These are phyloP conservation scores for Mugil cephalus DNA, from an alignment of 2,113 vertebrate genomes.

Conservation along the genomic window DNA sequence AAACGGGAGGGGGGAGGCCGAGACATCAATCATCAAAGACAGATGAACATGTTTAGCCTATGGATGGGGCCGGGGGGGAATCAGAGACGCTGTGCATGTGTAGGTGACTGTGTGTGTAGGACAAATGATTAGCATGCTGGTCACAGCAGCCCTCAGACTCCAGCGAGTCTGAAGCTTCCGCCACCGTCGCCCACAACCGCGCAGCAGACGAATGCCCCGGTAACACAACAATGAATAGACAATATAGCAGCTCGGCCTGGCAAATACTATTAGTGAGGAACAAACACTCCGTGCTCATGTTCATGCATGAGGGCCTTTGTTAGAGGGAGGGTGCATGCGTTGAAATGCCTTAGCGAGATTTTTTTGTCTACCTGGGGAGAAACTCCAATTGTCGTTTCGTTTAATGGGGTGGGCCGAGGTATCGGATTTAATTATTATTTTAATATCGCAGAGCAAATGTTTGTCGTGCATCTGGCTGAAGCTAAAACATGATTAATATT, in stretches of 20 bases:
- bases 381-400: neutral
- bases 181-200: conserved; percentile 15
- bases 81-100: conserved; percentile 11
- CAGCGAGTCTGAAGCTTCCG: conserved; percentile 41
- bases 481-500: neutral
- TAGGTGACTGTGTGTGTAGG: conserved; percentile 24
- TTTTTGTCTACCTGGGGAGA: too few relatives aligned
- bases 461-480: neutral
- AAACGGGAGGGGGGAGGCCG: neutral
- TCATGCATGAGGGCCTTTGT: neutral
- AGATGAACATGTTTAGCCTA: conserved; percentile 24
- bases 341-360: too few relatives aligned
- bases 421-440: too few relatives aligned
- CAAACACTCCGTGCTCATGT: neutral
- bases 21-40: conserved; percentile 25
- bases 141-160: conserved; percentile 63
- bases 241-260: neutral
- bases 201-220: conserved; percentile 37
- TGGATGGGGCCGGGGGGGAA: conserved; percentile 12
- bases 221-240: conserved; percentile 8
- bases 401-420: neutral
- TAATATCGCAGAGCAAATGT: too few relatives aligned
- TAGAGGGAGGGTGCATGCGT: too few relatives aligned
- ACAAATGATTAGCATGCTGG: conserved; percentile 56
- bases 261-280: neutral